These are phyloP conservation scores for Tachina grossa DNA, from an alignment of 2,888 invertebrate genomes.

Conservation along the genomic window DNA sequence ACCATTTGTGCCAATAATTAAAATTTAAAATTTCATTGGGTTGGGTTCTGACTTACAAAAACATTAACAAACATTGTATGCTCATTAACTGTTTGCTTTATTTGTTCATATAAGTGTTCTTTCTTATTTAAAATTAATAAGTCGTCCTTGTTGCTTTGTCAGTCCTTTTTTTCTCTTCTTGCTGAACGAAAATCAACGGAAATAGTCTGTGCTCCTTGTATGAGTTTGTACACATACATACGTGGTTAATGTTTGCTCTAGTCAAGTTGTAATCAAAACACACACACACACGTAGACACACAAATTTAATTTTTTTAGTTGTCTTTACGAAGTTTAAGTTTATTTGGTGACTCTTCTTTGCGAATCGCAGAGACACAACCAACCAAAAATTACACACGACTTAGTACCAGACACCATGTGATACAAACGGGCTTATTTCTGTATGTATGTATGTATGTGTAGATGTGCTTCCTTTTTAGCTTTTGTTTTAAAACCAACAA, in stretches of 20 bases:
- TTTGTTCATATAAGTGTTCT: background rate
- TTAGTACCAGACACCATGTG: slow-evolving; percentile 69
- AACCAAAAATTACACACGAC: slow-evolving; percentile 65
- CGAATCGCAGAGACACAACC: slow-evolving; percentile 38
- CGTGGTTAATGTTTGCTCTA: slow-evolving; percentile 58
- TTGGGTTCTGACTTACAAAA: background rate
- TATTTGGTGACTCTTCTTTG: slow-evolving; percentile 58
- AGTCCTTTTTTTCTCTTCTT: slow-evolving; percentile 1
- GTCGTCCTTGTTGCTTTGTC: slow-evolving; percentile 39
- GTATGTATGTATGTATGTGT: background rate
- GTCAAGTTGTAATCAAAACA: slow-evolving; percentile 66
- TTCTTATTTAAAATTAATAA: slow-evolving; percentile 47
- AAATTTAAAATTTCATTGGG: slow-evolving; percentile 58
- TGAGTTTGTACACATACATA: slow-evolving; percentile 50
- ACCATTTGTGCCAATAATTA: slow-evolving; percentile 41
- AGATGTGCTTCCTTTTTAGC: slow-evolving; percentile 8
- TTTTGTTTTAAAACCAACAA: slow-evolving; percentile 49
- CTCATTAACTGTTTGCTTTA: background rate
- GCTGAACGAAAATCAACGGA: slow-evolving; percentile 48
- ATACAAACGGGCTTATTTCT: slow-evolving; percentile 35
- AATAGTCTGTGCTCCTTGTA: slow-evolving; percentile 43
- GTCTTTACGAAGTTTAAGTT: slow-evolving; percentile 15
- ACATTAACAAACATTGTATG: background rate
- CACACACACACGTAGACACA: background rate
- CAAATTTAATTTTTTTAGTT: slow-evolving; percentile 26